Evolutionary conservation across 2,113 vertebrate genomes (phyloP).

Genomic region (Alaudala cheleensis): DNA sequence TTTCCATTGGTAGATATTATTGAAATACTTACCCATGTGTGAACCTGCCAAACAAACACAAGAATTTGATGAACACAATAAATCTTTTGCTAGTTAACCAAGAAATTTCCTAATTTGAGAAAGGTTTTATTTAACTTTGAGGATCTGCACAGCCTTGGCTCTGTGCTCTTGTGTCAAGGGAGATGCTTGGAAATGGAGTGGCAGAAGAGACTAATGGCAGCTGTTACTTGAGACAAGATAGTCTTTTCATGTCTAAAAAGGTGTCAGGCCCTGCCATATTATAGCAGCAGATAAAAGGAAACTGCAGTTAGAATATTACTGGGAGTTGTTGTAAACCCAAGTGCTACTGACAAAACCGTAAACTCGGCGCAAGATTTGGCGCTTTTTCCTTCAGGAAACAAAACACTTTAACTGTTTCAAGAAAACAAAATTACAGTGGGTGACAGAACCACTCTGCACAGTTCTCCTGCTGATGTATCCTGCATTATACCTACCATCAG

Average conservation of each 20-base stretch:
- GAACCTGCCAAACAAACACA: neutral
- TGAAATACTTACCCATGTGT: accelerated
- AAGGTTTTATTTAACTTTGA: neutral
- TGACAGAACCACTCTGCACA: neutral
- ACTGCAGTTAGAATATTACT: conserved; percentile 41
- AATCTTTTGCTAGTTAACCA: neutral
- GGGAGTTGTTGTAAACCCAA: conserved; percentile 66
- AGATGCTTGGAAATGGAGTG: neutral
- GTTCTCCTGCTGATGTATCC: neutral
- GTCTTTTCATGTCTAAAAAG: conserved; percentile 85
- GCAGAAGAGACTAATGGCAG: conserved; percentile 1
- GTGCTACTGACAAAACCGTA: conserved; percentile 46
- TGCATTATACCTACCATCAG: neutral
- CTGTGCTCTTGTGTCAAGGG: neutral
- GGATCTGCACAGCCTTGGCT: neutral
- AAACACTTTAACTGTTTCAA: conserved; percentile 35
- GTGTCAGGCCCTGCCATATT: conserved; percentile 71
- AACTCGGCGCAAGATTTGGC: neutral
- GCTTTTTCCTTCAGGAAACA: conserved; percentile 60
- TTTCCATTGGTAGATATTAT: neutral
- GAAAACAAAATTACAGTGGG: neutral
- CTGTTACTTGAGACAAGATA: conserved; percentile 56
- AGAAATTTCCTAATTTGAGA: neutral
- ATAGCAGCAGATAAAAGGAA: conserved; percentile 83
- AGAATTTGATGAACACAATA: neutral